Conservation (phyloP, 2,888 invertebrate species). For the Maniola hyperantus region DNA sequence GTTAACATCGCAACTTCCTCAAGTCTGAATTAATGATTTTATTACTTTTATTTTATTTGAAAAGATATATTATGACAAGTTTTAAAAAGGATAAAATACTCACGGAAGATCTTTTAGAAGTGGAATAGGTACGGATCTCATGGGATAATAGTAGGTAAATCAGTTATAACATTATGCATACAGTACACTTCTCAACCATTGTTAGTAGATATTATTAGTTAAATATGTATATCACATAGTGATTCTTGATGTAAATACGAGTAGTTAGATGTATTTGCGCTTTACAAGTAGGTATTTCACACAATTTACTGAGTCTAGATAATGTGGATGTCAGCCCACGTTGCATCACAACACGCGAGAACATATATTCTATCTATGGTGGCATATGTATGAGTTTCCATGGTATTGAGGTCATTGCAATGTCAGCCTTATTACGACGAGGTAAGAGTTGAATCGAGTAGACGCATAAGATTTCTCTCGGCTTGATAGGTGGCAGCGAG, state of each 20-base stretch:
- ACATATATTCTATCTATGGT: conserved; percentile 52
- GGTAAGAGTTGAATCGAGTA: conserved; percentile 22
- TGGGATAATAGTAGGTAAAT: no score
- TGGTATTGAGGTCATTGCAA: conserved; percentile 34
- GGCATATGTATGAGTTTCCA: conserved; percentile 42
- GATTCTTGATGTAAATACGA: not conserved
- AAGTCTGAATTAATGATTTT: no score
- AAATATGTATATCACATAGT: no score
- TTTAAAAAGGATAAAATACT: no score
- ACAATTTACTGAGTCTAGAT: conserved; percentile 36
- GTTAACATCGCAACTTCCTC: no score
- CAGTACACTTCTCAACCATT: no score
- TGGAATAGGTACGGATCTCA: no score
- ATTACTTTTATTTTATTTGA: no score
- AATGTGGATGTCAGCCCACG: conserved; percentile 36
- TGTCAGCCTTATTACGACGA: conserved; percentile 36
- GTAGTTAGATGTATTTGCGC: not conserved
- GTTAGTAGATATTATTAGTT: no score
- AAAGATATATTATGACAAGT: no score
- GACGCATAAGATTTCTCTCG: conserved; percentile 41
- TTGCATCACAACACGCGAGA: conserved; percentile 60
- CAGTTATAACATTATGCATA: no score
- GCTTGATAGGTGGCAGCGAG: conserved; percentile 62
- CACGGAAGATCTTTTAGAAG: no score
- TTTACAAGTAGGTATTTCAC: conserved; percentile 20